Base-by-base conservation (phyloP, 2,888 invertebrate genomes). In the Antheraea assamensis region DNA sequence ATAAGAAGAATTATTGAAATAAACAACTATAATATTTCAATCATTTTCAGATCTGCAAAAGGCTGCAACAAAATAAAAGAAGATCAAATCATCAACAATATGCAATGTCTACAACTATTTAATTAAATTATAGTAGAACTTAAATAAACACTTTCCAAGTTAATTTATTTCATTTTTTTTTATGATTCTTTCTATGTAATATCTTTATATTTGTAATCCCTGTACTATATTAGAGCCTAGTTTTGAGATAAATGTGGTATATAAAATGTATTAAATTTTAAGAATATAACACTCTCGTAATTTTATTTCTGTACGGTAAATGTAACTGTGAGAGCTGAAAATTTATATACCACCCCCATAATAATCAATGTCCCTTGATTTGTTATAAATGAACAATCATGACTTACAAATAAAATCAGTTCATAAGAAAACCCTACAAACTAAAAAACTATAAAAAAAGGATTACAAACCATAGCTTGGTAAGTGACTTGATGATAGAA, bases 11-110 rank as follows among this genome's bases (percentile, higher is more conserved):
- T 61, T 24, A 61, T 61, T 7, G 7, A 61, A 27, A 61, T 27
- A 10, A 72, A 42, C 27, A 30, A 61, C 68, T 49, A 75, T 58
- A 72, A 74, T 64, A 21, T 73, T 13, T 66, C 75, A 73, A 76
- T 68, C 30, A 73, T 77, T 91, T 91, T 76, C 92, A 93, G 93
- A 86, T 83, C 79, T 83, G 64, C 81, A 90, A 81, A 80, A 86
- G 76, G 82, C 85, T 74, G 85, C 83, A 74, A 80, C 85, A 27
- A 85, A 90, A 80, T 87, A 86, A 83, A 78, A 79, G 75, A 81
- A 78, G 78, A 82, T 79, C 79, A 80, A 75, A 80, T 83, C 77
- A 82, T 77, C 84, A 86, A 80, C 83, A 86, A 86, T 84, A 85
- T 83, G 83, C n/a, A 84, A 85, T 78, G 78, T 82, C 82, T 84